Evolutionary conservation across 2,797 vertebrate species (phyloP).

Genomic region (Oryzias sinensis): DNA sequence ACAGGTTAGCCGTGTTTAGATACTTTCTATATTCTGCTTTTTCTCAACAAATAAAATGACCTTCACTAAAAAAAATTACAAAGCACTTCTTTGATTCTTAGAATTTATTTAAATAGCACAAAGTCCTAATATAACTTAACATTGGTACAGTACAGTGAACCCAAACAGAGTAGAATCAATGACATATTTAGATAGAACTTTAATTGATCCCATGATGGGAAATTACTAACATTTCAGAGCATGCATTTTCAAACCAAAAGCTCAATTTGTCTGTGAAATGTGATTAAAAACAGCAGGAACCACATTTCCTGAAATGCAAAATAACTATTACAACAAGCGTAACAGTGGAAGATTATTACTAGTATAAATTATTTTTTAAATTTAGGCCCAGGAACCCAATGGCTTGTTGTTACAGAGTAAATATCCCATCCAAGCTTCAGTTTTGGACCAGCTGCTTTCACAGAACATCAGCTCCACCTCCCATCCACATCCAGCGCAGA

Average conservation of each 20-base stretch:
- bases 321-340: no score
- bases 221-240: neutral
- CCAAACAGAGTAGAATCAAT: slow-evolving; percentile 13
- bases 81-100: slow-evolving; percentile 10
- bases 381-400: neutral
- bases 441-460: neutral
- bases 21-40: no score
- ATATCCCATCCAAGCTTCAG: slow-evolving; percentile 1
- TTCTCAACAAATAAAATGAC: neutral
- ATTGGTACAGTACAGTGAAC: slow-evolving; percentile 18
- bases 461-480: slow-evolving; percentile 9
- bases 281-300: slow-evolving; percentile 21
- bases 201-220: neutral
- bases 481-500: slow-evolving; percentile 16
- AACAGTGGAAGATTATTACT: slow-evolving; percentile 1
- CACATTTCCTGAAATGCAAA: no score
- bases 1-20: no score
- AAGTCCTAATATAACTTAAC: slow-evolving; percentile 34
- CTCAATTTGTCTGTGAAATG: slow-evolving; percentile 1
- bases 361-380: neutral
- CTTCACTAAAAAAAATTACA: neutral
- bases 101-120: slow-evolving; percentile 22
- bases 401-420: neutral
- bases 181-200: slow-evolving; percentile 16
- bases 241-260: slow-evolving; percentile 25